Evolutionary conservation across 2,797 vertebrate genomes (phyloP).

Genomic region (Alca torda): DNA sequence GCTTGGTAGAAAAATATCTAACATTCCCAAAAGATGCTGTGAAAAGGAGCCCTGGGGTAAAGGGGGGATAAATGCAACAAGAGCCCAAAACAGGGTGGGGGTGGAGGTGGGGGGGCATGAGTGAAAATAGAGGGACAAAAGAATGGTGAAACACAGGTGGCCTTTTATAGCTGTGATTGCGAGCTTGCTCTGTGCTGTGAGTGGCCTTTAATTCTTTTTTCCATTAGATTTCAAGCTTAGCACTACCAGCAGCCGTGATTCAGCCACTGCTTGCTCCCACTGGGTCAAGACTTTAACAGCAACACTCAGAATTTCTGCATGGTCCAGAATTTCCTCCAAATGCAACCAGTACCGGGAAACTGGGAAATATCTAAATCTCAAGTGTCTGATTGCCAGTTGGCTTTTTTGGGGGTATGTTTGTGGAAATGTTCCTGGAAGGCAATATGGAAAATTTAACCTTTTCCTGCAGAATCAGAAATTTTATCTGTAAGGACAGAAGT

Average conservation of each 20-base stretch:
- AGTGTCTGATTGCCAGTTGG: neutral
- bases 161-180: neutral
- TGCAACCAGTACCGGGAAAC: neutral
- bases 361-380: neutral
- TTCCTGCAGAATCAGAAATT: neutral
- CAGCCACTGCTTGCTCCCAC: neutral
- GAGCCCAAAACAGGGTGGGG: neutral
- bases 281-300: neutral
- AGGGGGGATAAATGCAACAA: neutral
- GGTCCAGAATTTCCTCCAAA: neutral
- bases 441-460: neutral
- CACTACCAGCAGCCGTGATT: neutral
- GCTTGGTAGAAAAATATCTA: neutral
- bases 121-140: neutral
- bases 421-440: neutral
- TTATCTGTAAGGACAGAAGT: neutral
- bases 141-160: fast-evolving
- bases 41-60: neutral
- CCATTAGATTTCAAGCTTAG: neutral
- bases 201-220: neutral
- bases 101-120: no score
- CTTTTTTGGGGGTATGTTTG: neutral
- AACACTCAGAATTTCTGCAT: neutral
- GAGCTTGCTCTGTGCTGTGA: neutral
- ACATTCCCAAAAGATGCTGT: neutral